A percentile compares a stretch with the other conserved stretches of the same genome.
phyloP scores from a whole-genome alignment of 2,113 vertebrate genomes.

The Vimba vimba region DNA sequence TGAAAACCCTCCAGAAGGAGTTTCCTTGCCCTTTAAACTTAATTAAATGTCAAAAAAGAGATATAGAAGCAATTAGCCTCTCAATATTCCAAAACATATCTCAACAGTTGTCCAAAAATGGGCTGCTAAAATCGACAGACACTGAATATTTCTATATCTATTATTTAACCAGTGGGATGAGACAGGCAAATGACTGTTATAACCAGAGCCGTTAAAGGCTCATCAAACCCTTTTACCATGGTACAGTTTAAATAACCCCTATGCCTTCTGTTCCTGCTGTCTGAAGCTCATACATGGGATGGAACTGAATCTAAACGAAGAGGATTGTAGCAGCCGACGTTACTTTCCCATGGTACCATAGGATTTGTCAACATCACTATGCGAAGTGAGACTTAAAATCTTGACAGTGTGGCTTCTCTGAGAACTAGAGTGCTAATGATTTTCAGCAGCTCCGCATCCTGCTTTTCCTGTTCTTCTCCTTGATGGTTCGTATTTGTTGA shows the following conservation, averaged over 20 bases:
- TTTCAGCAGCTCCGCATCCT: constrained; percentile 22
- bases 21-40: constrained; percentile 17
- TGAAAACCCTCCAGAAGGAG: not conserved
- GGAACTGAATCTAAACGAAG: constrained; percentile 41
- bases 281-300: constrained; percentile 7
- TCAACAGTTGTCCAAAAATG: constrained; percentile 35
- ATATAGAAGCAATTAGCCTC: constrained; percentile 16
- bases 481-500: constrained; percentile 9
- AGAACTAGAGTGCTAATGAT: constrained; percentile 51
- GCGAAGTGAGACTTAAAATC: constrained; percentile 46
- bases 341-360: constrained; percentile 23
- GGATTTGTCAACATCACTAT: constrained; percentile 49
- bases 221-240: constrained; percentile 17
- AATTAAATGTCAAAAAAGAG: constrained; percentile 40
- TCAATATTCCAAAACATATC: not conserved
- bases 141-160: not conserved
- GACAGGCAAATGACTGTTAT: not conserved
- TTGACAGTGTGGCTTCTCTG: constrained; percentile 42
- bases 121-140: not conserved
- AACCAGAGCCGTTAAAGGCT: not conserved
- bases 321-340: constrained; percentile 10
- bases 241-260: constrained; percentile 16
- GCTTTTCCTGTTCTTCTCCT: constrained; percentile 15
- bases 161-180: constrained; percentile 16
- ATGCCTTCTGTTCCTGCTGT: constrained; percentile 1